Conservation (phyloP, 2,888 invertebrate genomes). For the Phengaris arion region DNA sequence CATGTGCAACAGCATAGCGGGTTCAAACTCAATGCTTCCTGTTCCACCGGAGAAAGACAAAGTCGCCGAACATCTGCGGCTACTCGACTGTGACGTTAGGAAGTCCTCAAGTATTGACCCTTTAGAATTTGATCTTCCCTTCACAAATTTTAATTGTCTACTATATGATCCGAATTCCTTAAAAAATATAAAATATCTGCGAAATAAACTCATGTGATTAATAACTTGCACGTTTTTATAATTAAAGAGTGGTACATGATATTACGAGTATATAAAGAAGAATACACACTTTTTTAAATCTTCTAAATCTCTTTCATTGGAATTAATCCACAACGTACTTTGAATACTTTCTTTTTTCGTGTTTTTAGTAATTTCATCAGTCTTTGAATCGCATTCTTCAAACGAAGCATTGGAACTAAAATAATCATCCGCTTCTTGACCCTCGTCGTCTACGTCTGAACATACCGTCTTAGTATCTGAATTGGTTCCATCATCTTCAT, state of each 20-base stretch:
- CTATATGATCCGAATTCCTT: constrained; percentile 77
- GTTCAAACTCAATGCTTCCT: constrained; percentile 58
- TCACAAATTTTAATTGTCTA: constrained; percentile 68
- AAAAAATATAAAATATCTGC: constrained; percentile 77
- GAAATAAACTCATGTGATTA: constrained; percentile 39
- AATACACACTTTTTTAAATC: constrained; percentile 72
- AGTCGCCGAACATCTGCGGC: constrained; percentile 50
- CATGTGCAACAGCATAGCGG: constrained; percentile 46
- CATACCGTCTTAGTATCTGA: constrained; percentile 69
- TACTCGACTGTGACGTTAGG: constrained; percentile 49
- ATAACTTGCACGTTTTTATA: not conserved
- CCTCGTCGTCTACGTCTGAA: constrained; percentile 67
- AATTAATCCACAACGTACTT: constrained; percentile 66
- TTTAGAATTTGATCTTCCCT: constrained; percentile 70
- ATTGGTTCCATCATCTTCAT: constrained; percentile 69
- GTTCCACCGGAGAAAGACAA: constrained; percentile 54
- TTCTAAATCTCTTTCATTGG: constrained; percentile 75
- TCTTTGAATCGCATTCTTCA: constrained; percentile 60
- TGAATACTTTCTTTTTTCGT: constrained; percentile 64
- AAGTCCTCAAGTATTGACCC: constrained; percentile 71
- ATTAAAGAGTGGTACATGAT: not conserved
- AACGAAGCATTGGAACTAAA: constrained; percentile 64
- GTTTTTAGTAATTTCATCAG: constrained; percentile 53
- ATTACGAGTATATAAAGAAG: not conserved
- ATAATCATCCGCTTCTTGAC: constrained; percentile 59